Evolutionary conservation across 2,888 invertebrate species (phyloP).

Genomic region (Orchestes rusci): DNA sequence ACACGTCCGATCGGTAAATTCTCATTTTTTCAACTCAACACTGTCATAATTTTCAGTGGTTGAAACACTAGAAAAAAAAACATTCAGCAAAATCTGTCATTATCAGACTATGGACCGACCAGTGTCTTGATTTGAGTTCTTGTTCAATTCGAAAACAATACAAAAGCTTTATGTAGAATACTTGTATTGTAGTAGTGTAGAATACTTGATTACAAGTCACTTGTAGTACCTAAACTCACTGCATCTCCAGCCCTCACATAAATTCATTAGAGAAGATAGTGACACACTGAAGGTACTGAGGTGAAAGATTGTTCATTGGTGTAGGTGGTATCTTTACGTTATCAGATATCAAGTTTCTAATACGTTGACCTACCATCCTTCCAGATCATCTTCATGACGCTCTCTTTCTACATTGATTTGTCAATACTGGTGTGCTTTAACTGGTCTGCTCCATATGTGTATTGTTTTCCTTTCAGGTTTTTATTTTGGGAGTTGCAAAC

Average conservation of each 20-base stretch:
- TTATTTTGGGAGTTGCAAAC: not conserved
- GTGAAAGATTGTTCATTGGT: not conserved
- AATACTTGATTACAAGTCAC: no score
- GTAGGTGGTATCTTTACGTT: not conserved
- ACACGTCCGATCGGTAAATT: no score
- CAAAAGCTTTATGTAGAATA: not conserved
- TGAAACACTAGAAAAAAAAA: no score
- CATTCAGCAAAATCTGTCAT: no score
- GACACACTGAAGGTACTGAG: not conserved
- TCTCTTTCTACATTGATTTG: not conserved
- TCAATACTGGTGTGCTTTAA: not conserved
- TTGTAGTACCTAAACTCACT: no score
- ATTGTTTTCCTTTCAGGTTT: not conserved
- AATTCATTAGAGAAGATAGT: not conserved
- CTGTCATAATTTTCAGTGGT: no score
- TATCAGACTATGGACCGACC: no score
- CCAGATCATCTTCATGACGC: not conserved
- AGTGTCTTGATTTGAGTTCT: conserved; percentile 1
- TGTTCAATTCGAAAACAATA: not conserved
- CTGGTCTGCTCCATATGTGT: not conserved
- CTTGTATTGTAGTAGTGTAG: not conserved
- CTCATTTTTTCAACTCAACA: no score
- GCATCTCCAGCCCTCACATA: not conserved
- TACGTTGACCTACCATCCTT: not conserved
- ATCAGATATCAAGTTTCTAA: not conserved